Percentiles rank a stretch among this genome's conserved stretches.
These are phyloP conservation scores for Malurus alboscapulatus DNA, from an alignment of 2,113 vertebrate species.

Conservation along the genomic window DNA sequence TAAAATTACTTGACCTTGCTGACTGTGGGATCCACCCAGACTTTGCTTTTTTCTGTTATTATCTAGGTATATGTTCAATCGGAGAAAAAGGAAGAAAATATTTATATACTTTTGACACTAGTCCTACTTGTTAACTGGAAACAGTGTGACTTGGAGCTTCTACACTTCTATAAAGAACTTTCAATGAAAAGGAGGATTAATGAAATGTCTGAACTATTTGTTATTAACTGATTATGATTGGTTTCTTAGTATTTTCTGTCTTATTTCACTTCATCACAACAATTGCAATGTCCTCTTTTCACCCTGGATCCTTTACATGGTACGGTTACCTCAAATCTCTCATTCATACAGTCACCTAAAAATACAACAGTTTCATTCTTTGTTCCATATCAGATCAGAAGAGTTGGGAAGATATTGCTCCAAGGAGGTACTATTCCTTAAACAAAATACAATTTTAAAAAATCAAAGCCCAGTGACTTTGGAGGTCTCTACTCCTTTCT, in stretches of 20 bases:
- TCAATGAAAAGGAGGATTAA: neutral
- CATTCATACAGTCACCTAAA: neutral
- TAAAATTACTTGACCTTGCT: neutral
- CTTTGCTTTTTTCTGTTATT: neutral
- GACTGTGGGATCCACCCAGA: neutral
- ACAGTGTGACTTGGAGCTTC: neutral
- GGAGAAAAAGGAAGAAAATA: neutral
- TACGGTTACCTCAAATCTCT: neutral
- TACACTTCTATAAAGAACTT: neutral
- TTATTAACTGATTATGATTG: neutral
- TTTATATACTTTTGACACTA: neutral
- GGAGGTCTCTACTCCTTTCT: neutral
- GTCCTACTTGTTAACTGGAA: neutral
- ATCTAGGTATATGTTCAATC: neutral
- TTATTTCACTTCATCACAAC: neutral
- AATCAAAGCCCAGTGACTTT: neutral
- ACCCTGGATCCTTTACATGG: neutral
- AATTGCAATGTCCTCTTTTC: neutral
- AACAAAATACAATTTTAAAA: neutral
- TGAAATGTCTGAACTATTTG: neutral
- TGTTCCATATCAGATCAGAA: neutral
- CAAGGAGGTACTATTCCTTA: neutral
- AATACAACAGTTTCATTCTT: neutral
- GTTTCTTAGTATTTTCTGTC: neutral
- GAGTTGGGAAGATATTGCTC: neutral